A percentile compares a stretch with the other conserved stretches of the same genome.
These are phyloP conservation scores for Pygmarrhopalites habei DNA, from an alignment of 1,140 invertebrate genomes.

Conservation along the genomic window DNA sequence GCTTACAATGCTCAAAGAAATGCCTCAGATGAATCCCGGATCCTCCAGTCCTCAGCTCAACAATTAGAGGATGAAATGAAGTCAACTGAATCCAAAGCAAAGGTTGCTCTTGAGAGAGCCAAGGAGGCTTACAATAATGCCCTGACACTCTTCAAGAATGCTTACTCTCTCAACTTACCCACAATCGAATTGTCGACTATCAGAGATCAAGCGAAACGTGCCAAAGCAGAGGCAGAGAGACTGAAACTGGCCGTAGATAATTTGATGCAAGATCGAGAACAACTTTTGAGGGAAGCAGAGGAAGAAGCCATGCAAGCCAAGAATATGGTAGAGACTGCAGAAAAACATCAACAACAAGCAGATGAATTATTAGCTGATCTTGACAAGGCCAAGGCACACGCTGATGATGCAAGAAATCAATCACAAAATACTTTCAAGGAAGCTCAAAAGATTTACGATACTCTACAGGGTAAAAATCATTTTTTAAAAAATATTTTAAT, in stretches of 20 bases:
- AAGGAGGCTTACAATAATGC: conserved; percentile 70
- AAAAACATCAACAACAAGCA: conserved; percentile 54
- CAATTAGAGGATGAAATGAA: conserved; percentile 33
- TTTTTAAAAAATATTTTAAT: too few relatives aligned
- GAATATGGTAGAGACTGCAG: conserved; percentile 49
- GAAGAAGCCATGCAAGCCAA: conserved; percentile 50
- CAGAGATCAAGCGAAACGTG: conserved; percentile 46
- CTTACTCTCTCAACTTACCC: conserved; percentile 65
- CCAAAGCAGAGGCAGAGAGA: conserved; percentile 41
- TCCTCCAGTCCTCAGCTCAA: conserved; percentile 16
- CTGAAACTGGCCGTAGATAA: conserved; percentile 59
- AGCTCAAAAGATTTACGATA: conserved; percentile 76
- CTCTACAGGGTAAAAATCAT: conserved; percentile 60
- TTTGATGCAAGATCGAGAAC: conserved; percentile 54
- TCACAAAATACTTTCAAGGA: conserved; percentile 78
- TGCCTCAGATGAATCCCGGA: conserved; percentile 45
- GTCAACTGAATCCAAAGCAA: conserved; percentile 46
- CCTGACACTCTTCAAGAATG: conserved; percentile 64
- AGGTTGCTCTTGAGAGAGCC: conserved; percentile 63
- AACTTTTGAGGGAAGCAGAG: conserved; percentile 54
- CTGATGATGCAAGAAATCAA: conserved; percentile 68
- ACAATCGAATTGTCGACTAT: conserved; percentile 62
- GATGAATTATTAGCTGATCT: conserved; percentile 61
- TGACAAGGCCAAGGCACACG: conserved; percentile 62
- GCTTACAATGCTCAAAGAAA: conserved; percentile 72